These are phyloP conservation scores for Eupithecia dodoneata DNA, from an alignment of 2,888 invertebrate genomes.

Conservation along the genomic window DNA sequence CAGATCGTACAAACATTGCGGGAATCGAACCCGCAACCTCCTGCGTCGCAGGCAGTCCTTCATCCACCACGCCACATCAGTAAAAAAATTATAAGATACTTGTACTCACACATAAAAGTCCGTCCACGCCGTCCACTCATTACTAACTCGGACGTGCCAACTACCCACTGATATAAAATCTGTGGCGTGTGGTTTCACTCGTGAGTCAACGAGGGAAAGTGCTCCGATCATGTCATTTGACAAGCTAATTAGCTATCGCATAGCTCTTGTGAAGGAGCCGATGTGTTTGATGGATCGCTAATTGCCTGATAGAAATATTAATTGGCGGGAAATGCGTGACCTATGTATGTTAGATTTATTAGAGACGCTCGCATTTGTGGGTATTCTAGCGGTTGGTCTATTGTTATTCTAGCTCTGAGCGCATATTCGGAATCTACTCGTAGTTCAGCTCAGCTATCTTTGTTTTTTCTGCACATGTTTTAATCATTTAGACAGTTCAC, in stretches of 20 bases:
- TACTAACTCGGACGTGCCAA: constrained; percentile 19
- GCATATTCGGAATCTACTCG: too few relatives aligned
- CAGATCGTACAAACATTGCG: too few relatives aligned
- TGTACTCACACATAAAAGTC: neutral
- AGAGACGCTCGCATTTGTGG: neutral
- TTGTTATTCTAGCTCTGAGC: too few relatives aligned
- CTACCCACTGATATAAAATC: constrained; percentile 2
- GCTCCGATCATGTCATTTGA: constrained; percentile 34
- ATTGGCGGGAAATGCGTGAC: neutral
- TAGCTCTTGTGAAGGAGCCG: constrained; percentile 14
- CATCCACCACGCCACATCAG: too few relatives aligned
- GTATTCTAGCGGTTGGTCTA: neutral
- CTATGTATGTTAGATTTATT: neutral
- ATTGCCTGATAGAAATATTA: neutral
- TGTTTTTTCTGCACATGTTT: too few relatives aligned
- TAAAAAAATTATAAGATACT: too few relatives aligned
- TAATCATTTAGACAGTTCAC: too few relatives aligned
- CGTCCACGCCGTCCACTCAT: constrained; percentile 2
- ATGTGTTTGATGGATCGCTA: constrained; percentile 2
- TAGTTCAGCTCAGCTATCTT: too few relatives aligned
- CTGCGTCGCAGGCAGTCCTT: too few relatives aligned
- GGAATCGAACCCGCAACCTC: too few relatives aligned
- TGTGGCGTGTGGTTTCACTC: constrained; percentile 33
- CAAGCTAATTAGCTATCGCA: constrained; percentile 32
- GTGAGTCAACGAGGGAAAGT: constrained; percentile 35